Evolutionary conservation across 1,140 invertebrate genomes (phyloP), one percentile per base, ranked within the genome.

Genomic region (Leptopilina boulardi): DNA sequence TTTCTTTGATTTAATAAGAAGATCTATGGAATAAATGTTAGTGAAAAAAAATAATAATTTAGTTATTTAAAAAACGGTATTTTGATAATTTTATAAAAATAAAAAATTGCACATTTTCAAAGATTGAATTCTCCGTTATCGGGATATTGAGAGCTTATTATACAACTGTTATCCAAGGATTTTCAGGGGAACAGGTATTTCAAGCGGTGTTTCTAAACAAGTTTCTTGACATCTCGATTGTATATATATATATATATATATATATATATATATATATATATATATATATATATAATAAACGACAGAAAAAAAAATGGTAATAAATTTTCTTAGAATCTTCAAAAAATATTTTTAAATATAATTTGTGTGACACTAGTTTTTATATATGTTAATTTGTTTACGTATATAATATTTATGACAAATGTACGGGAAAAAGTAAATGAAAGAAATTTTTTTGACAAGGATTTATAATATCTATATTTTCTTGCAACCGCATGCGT

Each of bases 361-460:
- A 66, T 66, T 66, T 30, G 15, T 66, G 26, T 66, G 26, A n/a
- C 26, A 30, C 23, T 34, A 66, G 59, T 66, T 30, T 30, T n/a
- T n/a, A n/a, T n/a, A n/a, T 38, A 66, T 30, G 47, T n/a, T 51
- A 51, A 30, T 66, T 30, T 54, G 18, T 19, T 54, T 18, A 54
- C 21, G 9, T 66, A n/a, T 34, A 66, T n/a, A n/a, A n/a, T n/a
- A n/a, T n/a, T n/a, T n/a, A n/a, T 15, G 54, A 73, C 70, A 66
- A 54, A 59, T 73, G 70, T 73, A 6, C 34, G 54, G 47, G 26
- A 18, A 73, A 47, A 77, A 75, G 74, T 74, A 66, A 41, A 4
- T 26, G 30, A 41, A 41, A 41, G 73, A 70, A 73, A 72, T 79
- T 54, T 77, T 78, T 47, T n/a, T 30, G 26, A 13, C 11, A 11